phyloP scores from a whole-genome alignment of 2,113 vertebrate species.

The Cheirogaleus medius region DNA sequence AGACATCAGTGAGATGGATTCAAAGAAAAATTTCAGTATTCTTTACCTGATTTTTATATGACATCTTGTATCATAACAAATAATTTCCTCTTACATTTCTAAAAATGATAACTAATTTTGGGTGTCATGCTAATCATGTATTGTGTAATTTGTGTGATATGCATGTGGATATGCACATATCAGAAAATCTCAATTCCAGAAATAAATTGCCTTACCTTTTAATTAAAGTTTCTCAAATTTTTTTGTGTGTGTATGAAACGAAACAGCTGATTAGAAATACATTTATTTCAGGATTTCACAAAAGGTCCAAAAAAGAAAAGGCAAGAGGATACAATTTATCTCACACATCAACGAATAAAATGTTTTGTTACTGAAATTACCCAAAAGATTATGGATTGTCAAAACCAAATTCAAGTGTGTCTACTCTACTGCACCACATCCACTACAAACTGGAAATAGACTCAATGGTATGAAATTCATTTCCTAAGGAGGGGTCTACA shows the following conservation, averaged over 20 bases:
- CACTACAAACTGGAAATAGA: neutral
- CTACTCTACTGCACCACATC: neutral
- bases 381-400: neutral
- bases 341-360: neutral
- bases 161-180: accelerated
- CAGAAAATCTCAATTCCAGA: neutral
- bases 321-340: neutral
- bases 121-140: neutral
- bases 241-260: neutral
- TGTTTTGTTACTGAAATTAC: neutral
- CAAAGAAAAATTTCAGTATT: neutral
- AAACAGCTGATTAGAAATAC: neutral
- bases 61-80: neutral
- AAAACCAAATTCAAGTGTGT: neutral
- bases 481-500: neutral
- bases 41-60: neutral
- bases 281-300: neutral
- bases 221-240: neutral
- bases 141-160: neutral
- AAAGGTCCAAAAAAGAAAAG: neutral
- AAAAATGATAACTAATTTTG: neutral
- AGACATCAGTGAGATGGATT: neutral
- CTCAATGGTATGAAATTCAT: neutral
- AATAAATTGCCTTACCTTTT: neutral
- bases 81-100: neutral